Percentiles rank a stretch among this genome's conserved stretches.
These are phyloP conservation scores for Tethea ocularis DNA, from an alignment of 2,888 invertebrate species.

Conservation along the genomic window DNA sequence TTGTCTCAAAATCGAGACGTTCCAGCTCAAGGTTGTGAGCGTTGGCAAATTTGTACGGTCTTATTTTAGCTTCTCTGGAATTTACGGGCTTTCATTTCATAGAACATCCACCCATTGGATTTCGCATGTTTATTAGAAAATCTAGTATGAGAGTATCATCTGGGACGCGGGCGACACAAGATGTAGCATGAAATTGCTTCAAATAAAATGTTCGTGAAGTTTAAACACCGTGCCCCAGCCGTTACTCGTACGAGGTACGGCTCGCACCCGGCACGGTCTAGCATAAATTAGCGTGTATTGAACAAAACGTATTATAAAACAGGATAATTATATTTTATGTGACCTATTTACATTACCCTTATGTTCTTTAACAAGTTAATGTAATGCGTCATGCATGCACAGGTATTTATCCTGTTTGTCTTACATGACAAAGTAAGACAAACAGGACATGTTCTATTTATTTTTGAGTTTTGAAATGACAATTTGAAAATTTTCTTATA, in stretches of 20 bases:
- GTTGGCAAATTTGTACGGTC: constrained; percentile 40
- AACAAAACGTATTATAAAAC: not conserved
- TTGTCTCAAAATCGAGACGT: constrained; percentile 10
- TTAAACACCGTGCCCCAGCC: too few relatives aligned
- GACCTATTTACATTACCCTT: not conserved
- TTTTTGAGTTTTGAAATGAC: too few relatives aligned
- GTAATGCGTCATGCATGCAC: not conserved
- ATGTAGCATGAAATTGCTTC: too few relatives aligned
- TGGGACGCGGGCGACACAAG: too few relatives aligned
- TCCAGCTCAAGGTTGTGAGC: constrained; percentile 41
- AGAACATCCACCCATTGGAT: not conserved
- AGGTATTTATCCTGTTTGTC: not conserved
- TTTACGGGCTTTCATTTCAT: constrained; percentile 34
- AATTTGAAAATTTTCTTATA: too few relatives aligned
- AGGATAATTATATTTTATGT: not conserved
- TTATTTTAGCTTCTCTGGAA: constrained; percentile 40
- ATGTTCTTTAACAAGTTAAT: not conserved
- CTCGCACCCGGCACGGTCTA: too few relatives aligned
- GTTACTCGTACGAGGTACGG: too few relatives aligned
- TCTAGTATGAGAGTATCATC: too few relatives aligned
- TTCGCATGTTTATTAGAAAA: not conserved
- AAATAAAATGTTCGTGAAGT: too few relatives aligned
- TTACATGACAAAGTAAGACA: too few relatives aligned
- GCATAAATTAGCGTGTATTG: too few relatives aligned
- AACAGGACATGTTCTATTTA: too few relatives aligned